phyloP scores from a whole-genome alignment of 2,888 invertebrate species.

The Cheilosia scutellata region DNA sequence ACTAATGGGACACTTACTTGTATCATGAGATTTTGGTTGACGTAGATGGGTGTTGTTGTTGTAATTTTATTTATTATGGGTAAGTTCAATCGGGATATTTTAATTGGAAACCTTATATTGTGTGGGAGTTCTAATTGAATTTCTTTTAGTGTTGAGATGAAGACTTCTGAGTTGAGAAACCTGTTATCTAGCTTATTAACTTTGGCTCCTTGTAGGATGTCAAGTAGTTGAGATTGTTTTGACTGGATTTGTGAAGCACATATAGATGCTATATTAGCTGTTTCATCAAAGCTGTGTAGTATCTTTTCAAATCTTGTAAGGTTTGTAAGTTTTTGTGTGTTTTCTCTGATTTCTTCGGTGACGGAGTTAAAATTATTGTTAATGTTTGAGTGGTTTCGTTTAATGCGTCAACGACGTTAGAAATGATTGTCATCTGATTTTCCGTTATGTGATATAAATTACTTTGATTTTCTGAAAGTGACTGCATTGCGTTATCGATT shows the following conservation, averaged over 20 bases:
- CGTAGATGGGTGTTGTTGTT: not conserved
- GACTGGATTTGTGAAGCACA: conserved; percentile 16
- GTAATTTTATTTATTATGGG: conserved; percentile 12
- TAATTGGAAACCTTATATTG: not conserved
- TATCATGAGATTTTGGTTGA: conserved; percentile 1
- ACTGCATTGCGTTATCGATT: conserved; percentile 11
- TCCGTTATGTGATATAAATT: conserved; percentile 8
- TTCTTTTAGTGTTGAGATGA: not conserved
- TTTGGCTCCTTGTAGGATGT: conserved; percentile 13
- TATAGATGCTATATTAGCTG: conserved; percentile 1
- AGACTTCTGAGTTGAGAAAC: conserved; percentile 25
- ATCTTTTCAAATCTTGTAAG: conserved; percentile 14
- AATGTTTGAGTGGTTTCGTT: conserved; percentile 10
- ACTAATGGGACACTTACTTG: not conserved
- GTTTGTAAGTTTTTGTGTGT: conserved; percentile 6
- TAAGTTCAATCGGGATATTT: conserved; percentile 8
- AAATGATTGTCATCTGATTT: conserved; percentile 26
- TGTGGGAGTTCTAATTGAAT: conserved; percentile 10
- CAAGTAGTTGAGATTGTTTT: conserved; percentile 4
- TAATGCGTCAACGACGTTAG: conserved; percentile 1
- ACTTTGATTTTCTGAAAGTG: conserved; percentile 1
- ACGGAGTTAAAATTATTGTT: conserved; percentile 17
- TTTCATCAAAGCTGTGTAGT: conserved; percentile 4
- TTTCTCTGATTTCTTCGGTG: conserved; percentile 8
- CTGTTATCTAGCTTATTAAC: conserved; percentile 1